phyloP scores from a whole-genome alignment of 2,113 vertebrate species.

The Raja brachyura region DNA sequence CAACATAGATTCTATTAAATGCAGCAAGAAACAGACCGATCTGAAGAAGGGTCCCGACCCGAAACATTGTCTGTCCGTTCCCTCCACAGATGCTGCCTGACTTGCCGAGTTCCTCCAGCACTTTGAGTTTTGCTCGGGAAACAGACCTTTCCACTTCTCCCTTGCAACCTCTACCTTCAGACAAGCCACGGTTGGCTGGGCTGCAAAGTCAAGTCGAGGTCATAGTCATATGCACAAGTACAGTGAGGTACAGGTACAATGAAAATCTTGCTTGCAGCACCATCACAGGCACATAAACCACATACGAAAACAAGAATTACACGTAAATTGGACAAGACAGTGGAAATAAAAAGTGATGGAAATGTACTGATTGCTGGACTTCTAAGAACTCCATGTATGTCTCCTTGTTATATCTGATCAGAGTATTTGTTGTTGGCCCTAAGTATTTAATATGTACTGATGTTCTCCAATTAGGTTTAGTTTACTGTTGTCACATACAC shows the following conservation, averaged over 20 bases:
- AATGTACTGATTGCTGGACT: not conserved
- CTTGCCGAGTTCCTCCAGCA: too few relatives aligned
- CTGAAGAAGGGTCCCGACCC: too few relatives aligned
- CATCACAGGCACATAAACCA: too few relatives aligned
- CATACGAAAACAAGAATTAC: too few relatives aligned
- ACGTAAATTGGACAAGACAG: too few relatives aligned
- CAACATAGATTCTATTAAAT: too few relatives aligned
- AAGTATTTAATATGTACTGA: not conserved
- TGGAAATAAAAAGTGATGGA: not conserved
- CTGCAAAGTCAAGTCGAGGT: not conserved
- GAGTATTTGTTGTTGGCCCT: not conserved
- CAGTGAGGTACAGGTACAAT: too few relatives aligned
- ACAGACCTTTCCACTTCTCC: not conserved
- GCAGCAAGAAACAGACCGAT: not conserved
- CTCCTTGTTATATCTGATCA: not conserved
- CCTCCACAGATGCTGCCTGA: too few relatives aligned
- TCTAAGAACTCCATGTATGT: not conserved
- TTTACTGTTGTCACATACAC: too few relatives aligned
- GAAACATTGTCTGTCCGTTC: too few relatives aligned
- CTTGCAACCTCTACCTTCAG: not conserved
- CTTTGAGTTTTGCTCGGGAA: not conserved
- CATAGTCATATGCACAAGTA: too few relatives aligned
- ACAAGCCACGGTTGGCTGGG: not conserved
- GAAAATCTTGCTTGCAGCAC: too few relatives aligned
- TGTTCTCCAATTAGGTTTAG: not conserved